Base-by-base conservation (phyloP, 2,888 invertebrate genomes). In the Lasius platythorax region DNA sequence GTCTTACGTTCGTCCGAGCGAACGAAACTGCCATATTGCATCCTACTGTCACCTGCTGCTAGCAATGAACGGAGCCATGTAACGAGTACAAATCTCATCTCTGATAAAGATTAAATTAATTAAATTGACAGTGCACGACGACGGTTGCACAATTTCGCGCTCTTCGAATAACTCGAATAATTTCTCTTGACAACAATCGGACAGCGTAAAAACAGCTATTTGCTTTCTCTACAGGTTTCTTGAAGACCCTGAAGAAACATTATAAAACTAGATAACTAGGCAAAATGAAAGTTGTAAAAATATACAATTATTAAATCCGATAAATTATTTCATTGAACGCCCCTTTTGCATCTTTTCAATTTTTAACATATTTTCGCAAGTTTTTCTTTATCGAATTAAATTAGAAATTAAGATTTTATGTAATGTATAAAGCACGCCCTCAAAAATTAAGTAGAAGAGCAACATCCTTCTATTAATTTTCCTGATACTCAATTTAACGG, bases 101-200 rank as follows among this genome's bases (percentile, higher is more conserved):
- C 23, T 18, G 33, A n/a, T 70, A 72, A 72, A 81, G 72, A 72
- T 72, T 72, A 61, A 61, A 79, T 79, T 79, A 72, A 81, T 63
- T 72, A 23, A 23, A 23, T 61, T 53, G 8, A n/a, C 53, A 53
- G n/a, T 50, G 15, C 3, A n/a, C 8, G 2, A 15, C 43, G 46
- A 2, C 3, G 12, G 11, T 73, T 28, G 56, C 12, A 5, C 56
- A 23, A 9, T 43, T 50, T 50, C 28, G 15, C 12, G 33, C 15
- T 43, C 23, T 15, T 30, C 15, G 23, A 33, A 23, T 46, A 33
- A 30, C 9, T 18, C 18, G 2, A 50, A 15, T 9, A 15, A 3
- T 37, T 46, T 43, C 30, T 43, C 43, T 18, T 18, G 11, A 18
- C 18, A 74, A 74, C 30, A 74, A 61, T 46, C n/a, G 2, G 30